Evolutionary conservation across 2,113 vertebrate species (phyloP).

Genomic region (Hemicordylus capensis): DNA sequence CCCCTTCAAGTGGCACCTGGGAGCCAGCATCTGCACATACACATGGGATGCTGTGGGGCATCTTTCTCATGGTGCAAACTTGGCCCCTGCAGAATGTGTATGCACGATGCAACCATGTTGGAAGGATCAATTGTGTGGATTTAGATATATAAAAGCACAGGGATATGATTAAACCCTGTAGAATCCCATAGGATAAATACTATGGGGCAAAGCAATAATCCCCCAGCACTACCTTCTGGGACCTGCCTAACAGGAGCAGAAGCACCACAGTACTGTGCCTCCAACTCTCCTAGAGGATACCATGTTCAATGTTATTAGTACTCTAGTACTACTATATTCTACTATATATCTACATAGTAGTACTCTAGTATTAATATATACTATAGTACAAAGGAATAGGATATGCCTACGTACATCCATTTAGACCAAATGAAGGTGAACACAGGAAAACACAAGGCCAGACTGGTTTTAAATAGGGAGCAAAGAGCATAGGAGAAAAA

Average conservation of each 20-base stretch:
- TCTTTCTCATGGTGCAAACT: neutral
- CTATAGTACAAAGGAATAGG: too few species aligned
- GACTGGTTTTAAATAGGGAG: neutral
- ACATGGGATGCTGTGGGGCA: too few species aligned
- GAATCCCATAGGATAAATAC: neutral
- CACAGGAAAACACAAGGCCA: neutral
- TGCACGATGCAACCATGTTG: neutral
- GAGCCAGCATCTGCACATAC: too few species aligned
- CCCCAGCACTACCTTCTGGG: neutral
- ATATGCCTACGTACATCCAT: neutral
- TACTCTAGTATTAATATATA: too few species aligned
- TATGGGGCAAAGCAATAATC: neutral
- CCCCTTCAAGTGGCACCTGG: too few species aligned
- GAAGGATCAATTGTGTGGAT: neutral
- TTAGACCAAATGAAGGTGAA: neutral
- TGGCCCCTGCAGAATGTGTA: neutral
- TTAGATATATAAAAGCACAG: too few species aligned
- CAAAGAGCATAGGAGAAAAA: too few species aligned
- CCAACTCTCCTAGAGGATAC: neutral
- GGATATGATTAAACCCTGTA: neutral
- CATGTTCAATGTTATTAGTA: neutral
- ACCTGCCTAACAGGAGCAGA: neutral
- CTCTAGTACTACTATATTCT: too few species aligned
- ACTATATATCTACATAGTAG: too few species aligned
- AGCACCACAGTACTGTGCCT: too few species aligned